phyloP scores from a whole-genome alignment of 2,797 vertebrate genomes.

The Mus minutoides region DNA sequence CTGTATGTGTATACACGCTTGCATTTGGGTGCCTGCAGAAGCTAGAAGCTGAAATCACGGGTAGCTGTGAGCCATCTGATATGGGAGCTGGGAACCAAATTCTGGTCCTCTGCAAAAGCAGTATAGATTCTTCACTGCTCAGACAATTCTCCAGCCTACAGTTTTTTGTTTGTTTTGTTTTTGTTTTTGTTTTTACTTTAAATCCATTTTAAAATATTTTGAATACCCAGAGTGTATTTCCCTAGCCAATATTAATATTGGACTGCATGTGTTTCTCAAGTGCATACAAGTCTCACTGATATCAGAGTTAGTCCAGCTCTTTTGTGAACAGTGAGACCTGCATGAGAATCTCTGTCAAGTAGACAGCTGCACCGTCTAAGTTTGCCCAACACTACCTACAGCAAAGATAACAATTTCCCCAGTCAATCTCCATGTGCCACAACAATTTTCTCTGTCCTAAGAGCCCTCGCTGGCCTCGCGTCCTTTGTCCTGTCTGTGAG shows the following conservation, averaged over 20 bases:
- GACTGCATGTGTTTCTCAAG: background rate
- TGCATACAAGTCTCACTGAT: background rate
- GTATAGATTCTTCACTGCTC: background rate
- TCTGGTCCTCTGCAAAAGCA: background rate
- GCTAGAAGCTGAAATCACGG: background rate
- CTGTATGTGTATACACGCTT: background rate
- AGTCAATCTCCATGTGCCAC: accelerated
- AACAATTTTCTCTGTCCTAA: background rate
- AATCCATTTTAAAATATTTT: background rate
- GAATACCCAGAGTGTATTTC: background rate
- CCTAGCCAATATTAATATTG: background rate
- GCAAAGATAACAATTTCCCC: background rate
- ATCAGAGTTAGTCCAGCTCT: background rate
- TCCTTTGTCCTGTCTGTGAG: background rate
- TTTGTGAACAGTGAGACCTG: background rate
- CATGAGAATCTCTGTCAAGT: background rate
- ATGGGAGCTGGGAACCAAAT: background rate
- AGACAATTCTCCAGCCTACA: background rate
- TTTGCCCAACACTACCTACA: background rate
- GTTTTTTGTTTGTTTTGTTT: background rate
- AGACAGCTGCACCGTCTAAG: background rate
- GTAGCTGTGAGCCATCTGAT: background rate
- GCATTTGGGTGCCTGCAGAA: background rate
- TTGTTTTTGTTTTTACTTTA: background rate
- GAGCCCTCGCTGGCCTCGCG: accelerated